Evolutionary conservation across 2,888 invertebrate species (phyloP).

Genomic region (Cotesia congregata): DNA sequence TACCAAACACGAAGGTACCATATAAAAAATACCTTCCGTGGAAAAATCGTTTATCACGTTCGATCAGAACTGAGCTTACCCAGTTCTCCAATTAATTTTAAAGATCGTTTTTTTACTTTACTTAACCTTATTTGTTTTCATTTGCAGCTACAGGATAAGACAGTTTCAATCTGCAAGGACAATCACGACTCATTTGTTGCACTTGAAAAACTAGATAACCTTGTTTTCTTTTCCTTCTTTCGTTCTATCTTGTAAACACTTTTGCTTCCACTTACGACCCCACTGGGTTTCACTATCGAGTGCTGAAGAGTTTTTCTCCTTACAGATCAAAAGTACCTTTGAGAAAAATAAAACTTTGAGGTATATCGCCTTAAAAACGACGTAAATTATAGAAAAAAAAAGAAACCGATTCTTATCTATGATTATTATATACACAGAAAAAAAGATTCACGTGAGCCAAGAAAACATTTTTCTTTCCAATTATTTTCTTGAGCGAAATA

Average conservation of each 20-base stretch:
- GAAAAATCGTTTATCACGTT: constrained; percentile 38
- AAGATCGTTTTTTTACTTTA: background rate
- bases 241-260: constrained; percentile 2
- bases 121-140: constrained; percentile 16
- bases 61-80: constrained; percentile 31
- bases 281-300: background rate
- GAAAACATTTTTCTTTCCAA: too few relatives aligned
- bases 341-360: background rate
- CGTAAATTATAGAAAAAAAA: background rate
- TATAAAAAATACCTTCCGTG: background rate
- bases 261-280: constrained; percentile 10
- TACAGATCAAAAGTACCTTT: background rate
- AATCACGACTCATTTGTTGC: constrained; percentile 20
- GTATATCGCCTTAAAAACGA: background rate
- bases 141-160: constrained; percentile 13
- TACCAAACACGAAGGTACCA: background rate
- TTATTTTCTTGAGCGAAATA: too few relatives aligned
- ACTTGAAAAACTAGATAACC: constrained; percentile 9
- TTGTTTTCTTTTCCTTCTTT: background rate
- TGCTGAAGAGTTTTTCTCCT: background rate
- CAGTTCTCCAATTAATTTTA: constrained; percentile 38
- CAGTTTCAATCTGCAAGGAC: constrained; percentile 22
- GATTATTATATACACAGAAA: too few relatives aligned
- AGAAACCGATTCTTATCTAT: background rate
- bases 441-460: too few relatives aligned